phyloP scores from a whole-genome alignment of 2,797 vertebrate genomes.

The Salarias fasciatus region DNA sequence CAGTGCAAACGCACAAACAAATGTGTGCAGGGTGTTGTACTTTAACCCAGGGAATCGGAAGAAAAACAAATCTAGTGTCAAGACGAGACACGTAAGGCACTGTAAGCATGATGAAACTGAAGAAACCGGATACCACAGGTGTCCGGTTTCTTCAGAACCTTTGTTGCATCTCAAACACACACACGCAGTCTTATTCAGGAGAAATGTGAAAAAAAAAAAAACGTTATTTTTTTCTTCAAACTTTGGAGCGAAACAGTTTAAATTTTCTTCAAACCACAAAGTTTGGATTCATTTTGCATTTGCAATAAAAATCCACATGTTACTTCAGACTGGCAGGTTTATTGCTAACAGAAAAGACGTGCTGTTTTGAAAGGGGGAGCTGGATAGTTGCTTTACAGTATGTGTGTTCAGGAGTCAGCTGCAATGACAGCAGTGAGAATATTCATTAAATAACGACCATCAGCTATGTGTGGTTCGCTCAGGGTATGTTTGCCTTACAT shows the following conservation, averaged over 20 bases:
- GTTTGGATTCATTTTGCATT: neutral
- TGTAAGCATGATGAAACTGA: slow-evolving; percentile 73
- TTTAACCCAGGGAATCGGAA: slow-evolving; percentile 19
- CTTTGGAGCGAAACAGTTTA: neutral
- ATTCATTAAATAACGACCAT: too few relatives aligned
- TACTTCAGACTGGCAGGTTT: too few relatives aligned
- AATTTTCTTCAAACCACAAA: neutral
- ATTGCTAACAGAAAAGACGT: too few relatives aligned
- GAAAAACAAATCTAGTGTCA: slow-evolving; percentile 28
- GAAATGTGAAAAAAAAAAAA: too few relatives aligned
- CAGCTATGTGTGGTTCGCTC: too few relatives aligned
- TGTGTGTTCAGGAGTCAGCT: too few relatives aligned
- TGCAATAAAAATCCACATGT: neutral
- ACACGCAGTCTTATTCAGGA: too few relatives aligned
- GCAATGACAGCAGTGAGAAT: too few relatives aligned
- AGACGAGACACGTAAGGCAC: slow-evolving; percentile 30
- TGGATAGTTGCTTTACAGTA: too few relatives aligned
- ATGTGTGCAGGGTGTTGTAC: neutral
- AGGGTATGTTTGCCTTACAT: too few relatives aligned
- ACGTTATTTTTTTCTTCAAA: neutral
- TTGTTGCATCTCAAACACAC: neutral
- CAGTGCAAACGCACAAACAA: slow-evolving; percentile 2
- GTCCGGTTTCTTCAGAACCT: neutral
- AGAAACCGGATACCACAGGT: slow-evolving; percentile 40
- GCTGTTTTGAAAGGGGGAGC: too few relatives aligned